Evolutionary conservation across 2,797 vertebrate genomes (phyloP), one percentile per base, ranked within the genome.

Genomic region (Pseudotriccus pelzelni): DNA sequence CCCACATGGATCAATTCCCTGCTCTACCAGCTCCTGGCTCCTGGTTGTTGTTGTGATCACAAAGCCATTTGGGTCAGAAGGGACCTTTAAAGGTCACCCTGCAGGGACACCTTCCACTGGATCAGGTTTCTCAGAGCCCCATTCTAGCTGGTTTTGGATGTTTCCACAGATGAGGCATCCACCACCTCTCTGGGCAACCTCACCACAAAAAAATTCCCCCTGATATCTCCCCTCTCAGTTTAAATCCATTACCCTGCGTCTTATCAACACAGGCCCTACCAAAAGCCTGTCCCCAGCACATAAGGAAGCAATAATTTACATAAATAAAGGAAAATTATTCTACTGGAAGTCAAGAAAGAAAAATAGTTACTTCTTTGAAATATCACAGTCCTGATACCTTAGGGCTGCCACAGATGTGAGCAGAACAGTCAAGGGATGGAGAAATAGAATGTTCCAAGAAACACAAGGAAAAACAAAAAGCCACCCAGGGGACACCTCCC

Each of bases 151-250:
- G 12, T 24, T 53, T 67, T 21, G 43, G 36, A 37, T 3, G 10
- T 22, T 49, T 17, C 68, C 36, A 39, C 43, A 43, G 34, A 52
- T 41, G 53, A n/a, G 24, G 19, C 69, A 56, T 13, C 20, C 8
- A 46, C 25, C 36, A 28, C 21, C 19, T 22, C 58, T 21, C 41
- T 47, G 27, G 23, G 30, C 44, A 69, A 66, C n/a, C 20, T 36
- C 63, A n/a, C 0, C 66, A 32, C 30, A 32, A 32, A 58, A 41
- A 2, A 47, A 12, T 52, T 27, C 37, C 50, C 39, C 30, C 20
- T 64, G 43, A 3, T n/a, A 39, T 17, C 39, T 20, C 0, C 12
- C 6, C 16, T 44, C 34, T 43, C 3, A 4, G 16, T 28, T 69
- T 49, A 49, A 82, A 85, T 9, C 50, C 67, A 63, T 27, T 2